phyloP scores from a whole-genome alignment of 2,797 vertebrate species.

The Adrianichthys oophorus region DNA sequence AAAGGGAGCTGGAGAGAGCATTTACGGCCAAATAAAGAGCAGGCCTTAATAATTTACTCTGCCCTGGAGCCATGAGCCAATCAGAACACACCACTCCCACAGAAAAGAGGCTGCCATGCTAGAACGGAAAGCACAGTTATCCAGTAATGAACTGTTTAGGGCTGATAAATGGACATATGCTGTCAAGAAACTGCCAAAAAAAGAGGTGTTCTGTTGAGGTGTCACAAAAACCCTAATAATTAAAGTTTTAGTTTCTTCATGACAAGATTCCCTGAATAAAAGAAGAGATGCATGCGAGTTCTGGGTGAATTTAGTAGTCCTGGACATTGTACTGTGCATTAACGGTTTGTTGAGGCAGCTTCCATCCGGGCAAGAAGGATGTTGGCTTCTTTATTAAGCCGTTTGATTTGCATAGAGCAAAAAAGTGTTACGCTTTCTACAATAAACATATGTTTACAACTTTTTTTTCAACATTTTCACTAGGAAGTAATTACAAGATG shows the following conservation, averaged over 20 bases:
- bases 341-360: conserved; percentile 2
- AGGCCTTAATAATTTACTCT: conserved; percentile 73
- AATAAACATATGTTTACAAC: no score
- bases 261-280: conserved; percentile 6
- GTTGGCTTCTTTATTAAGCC: no score
- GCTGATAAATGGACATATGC: conserved; percentile 17
- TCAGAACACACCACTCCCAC: conserved; percentile 43
- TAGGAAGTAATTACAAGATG: not conserved
- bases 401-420: no score
- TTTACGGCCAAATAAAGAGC: conserved; percentile 68
- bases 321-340: conserved; percentile 2
- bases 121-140: conserved; percentile 25
- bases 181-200: conserved; percentile 8
- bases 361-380: no score
- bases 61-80: conserved; percentile 63
- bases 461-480: no score
- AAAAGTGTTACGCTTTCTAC: no score
- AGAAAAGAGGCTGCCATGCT: conserved; percentile 31
- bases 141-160: conserved; percentile 48
- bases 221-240: not conserved
- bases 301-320: conserved; percentile 15
- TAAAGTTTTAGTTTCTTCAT: conserved; percentile 5
- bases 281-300: conserved; percentile 18
- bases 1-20: conserved; percentile 31
- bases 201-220: conserved; percentile 6